Conservation (phyloP, 2,797 vertebrate species). For the Erethizon dorsatum region DNA sequence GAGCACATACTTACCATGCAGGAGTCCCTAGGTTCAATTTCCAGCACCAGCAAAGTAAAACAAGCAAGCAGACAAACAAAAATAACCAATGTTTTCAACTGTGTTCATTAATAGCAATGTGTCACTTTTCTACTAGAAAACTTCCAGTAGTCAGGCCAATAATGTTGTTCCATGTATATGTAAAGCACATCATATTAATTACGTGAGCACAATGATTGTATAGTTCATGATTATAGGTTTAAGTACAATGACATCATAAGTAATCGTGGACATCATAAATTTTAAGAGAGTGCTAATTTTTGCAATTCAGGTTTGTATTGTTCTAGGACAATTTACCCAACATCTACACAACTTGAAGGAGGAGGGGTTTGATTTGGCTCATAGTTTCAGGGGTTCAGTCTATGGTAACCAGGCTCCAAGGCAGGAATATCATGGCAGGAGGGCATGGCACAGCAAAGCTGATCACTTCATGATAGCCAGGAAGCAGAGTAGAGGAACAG, state of each 20-base stretch:
- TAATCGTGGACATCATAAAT: neutral
- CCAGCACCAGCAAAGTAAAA: neutral
- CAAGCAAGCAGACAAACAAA: neutral
- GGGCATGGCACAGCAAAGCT: neutral
- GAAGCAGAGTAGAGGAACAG: neutral
- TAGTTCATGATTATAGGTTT: neutral
- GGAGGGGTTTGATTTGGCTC: neutral
- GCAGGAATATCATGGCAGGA: neutral
- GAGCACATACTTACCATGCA: no score
- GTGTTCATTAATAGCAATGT: neutral
- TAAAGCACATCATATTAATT: neutral
- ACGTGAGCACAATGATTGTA: neutral
- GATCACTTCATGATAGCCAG: neutral
- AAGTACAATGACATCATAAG: neutral
- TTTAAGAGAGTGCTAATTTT: neutral
- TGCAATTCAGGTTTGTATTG: neutral
- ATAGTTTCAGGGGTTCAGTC: neutral
- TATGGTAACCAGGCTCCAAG: neutral
- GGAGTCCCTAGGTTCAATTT: neutral
- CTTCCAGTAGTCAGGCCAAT: neutral
- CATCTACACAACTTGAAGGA: neutral
- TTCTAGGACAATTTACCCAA: neutral
- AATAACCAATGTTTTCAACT: neutral
- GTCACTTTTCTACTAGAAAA: neutral
- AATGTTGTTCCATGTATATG: neutral